phyloP scores from a whole-genome alignment of 1,140 invertebrate genomes.

The Lepidurus couesii region DNA sequence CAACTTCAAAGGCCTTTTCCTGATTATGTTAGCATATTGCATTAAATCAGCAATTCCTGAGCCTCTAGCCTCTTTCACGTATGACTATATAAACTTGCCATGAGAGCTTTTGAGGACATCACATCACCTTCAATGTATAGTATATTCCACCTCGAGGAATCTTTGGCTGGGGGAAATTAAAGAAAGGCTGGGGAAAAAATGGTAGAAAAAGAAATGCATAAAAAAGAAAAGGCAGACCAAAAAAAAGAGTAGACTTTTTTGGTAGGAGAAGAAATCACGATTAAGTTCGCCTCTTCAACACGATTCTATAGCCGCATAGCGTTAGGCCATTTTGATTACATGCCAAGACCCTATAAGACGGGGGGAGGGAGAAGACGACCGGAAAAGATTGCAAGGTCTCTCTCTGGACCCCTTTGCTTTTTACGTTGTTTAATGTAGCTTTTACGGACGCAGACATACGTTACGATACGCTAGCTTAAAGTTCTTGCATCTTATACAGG shows the following conservation, averaged over 20 bases:
- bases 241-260: too few relatives aligned
- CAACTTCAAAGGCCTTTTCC: neutral
- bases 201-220: neutral
- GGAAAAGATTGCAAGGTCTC: conserved; percentile 1
- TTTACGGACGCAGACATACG: conserved; percentile 18
- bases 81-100: neutral
- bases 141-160: too few relatives aligned
- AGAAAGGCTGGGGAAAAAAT: neutral
- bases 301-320: neutral
- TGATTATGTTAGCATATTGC: neutral
- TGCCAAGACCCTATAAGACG: neutral
- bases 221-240: neutral
- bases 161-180: neutral
- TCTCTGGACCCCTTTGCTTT: neutral
- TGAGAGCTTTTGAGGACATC: neutral
- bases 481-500: neutral
- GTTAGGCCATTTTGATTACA: conserved; percentile 14
- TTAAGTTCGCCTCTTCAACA: neutral
- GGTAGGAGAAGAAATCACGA: neutral
- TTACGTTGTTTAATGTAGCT: conserved; percentile 15
- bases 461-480: neutral
- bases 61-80: neutral
- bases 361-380: conserved; percentile 14
- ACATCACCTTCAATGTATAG: too few relatives aligned
- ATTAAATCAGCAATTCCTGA: neutral